Evolutionary conservation across 2,888 invertebrate genomes (phyloP), one percentile per base, ranked within the genome.

Genomic region (Eilema griseolum): DNA sequence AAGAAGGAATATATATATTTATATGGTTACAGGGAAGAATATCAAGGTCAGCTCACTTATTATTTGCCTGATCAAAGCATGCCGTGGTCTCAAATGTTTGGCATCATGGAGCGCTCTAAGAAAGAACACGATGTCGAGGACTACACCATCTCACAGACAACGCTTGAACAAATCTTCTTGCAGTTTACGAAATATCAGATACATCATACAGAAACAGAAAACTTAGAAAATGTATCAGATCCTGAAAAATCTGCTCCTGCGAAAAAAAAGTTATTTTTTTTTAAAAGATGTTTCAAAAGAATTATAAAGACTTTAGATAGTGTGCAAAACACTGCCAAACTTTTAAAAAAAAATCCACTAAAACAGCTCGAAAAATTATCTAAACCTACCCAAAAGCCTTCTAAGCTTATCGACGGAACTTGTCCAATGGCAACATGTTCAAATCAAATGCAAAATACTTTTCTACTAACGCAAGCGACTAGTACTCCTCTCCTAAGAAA

Each of bases 91-190:
- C 89, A 93, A 66, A 96, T 98, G 88, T 98, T 98, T 88, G 96
- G 96, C 3, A 92, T 96, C 4, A 96, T 98, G 96, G 97, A 98
- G 86, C 87, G 90, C 0, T 96, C 96, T 66, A 97, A 96, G 69
- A 83, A 87, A 4, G 85, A 90, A 14, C 90, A 96, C 0, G 94
- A 96, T 69, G 95, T 98, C 16, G 97, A 97, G 84, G 98, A 98
- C 88, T 98, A 98, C 89, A 97, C 96, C 61, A 96, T 98, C 66
- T 97, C 97, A 68, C 98, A 98, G 90, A 97, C 98, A 0, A 97
- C 97, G 0, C 92, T 98, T 52, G 98, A 98, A 89, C 98, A 98
- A 92, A 97, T 98, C 77, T 97, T 97, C 89, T 87, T 97, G 64
- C 96, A 96, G 77, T 97, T 97, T 84, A 97, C 97, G 1, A 96